A percentile compares a stretch with the other conserved stretches of the same genome.
Conservation (phyloP, 2,888 invertebrate species). For the Clunio marinus region DNA sequence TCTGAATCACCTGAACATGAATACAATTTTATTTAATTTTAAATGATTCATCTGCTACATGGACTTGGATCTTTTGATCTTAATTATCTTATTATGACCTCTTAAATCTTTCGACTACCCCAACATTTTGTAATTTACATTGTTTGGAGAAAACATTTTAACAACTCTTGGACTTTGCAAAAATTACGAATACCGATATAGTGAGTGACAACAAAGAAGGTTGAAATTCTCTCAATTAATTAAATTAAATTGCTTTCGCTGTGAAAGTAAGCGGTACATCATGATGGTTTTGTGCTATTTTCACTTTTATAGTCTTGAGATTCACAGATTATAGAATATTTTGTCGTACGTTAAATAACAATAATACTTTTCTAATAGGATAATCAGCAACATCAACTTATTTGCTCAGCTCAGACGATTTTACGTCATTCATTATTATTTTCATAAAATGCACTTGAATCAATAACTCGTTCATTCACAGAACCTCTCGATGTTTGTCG, state of each 20-base stretch:
- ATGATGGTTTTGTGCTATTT: neutral
- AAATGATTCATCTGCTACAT: neutral
- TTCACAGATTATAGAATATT: too few relatives aligned
- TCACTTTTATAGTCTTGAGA: too few relatives aligned
- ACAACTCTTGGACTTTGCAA: neutral
- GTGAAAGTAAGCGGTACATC: neutral
- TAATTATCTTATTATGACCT: neutral
- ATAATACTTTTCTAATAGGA: too few relatives aligned
- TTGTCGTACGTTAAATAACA: too few relatives aligned
- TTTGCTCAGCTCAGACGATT: too few relatives aligned
- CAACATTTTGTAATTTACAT: neutral
- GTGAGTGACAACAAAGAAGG: neutral
- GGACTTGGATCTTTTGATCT: neutral
- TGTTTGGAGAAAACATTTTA: neutral
- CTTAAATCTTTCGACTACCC: neutral
- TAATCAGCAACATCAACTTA: too few relatives aligned
- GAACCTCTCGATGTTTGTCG: too few relatives aligned
- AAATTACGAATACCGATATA: neutral
- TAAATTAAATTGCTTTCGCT: constrained; percentile 22
- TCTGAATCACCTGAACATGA: neutral
- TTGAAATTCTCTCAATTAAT: constrained; percentile 1
- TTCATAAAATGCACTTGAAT: neutral
- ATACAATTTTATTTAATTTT: neutral
- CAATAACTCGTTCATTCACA: neutral
- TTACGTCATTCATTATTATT: too few relatives aligned